Conservation (phyloP, 2,888 invertebrate species). For the Brachynemurus nebulosus region DNA sequence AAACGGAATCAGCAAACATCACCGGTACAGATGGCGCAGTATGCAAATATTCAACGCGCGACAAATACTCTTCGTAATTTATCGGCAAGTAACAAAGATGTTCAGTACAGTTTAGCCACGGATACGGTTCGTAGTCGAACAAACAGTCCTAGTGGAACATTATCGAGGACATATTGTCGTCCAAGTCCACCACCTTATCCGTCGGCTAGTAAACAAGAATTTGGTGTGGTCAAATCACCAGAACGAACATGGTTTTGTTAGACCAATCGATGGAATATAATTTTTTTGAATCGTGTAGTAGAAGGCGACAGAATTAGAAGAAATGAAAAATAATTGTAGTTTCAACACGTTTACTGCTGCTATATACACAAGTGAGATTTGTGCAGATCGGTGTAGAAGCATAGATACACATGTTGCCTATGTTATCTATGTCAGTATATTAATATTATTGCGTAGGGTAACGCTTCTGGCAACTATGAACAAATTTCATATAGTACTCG, state of each 20-base stretch:
- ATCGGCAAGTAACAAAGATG: conserved; percentile 34
- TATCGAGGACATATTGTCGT: conserved; percentile 30
- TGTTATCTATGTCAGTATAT: too few relatives aligned
- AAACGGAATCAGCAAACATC: conserved; percentile 32
- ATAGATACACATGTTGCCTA: too few relatives aligned
- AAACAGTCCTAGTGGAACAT: conserved; percentile 29
- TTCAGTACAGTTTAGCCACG: conserved; percentile 14
- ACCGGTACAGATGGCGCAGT: conserved; percentile 48
- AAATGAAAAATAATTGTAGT: too few relatives aligned
- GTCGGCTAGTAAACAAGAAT: conserved; percentile 37
- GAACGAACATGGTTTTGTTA: conserved; percentile 40
- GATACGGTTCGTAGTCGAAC: conserved; percentile 26
- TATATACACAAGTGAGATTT: too few relatives aligned
- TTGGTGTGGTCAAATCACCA: conserved; percentile 39
- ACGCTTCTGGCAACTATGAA: too few relatives aligned
- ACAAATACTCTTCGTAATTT: conserved; percentile 45
- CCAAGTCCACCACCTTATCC: conserved; percentile 47
- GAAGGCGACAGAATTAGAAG: too few relatives aligned
- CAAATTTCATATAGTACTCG: too few relatives aligned
- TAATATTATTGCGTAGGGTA: too few relatives aligned
- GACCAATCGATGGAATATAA: too few relatives aligned
- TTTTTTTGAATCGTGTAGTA: too few relatives aligned
- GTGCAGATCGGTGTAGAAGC: too few relatives aligned
- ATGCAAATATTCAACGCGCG: conserved; percentile 40
- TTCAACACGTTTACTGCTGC: too few relatives aligned